These are phyloP conservation scores for Lordiphosa stackelbergi DNA, from an alignment of 1,140 invertebrate species.

Conservation along the genomic window DNA sequence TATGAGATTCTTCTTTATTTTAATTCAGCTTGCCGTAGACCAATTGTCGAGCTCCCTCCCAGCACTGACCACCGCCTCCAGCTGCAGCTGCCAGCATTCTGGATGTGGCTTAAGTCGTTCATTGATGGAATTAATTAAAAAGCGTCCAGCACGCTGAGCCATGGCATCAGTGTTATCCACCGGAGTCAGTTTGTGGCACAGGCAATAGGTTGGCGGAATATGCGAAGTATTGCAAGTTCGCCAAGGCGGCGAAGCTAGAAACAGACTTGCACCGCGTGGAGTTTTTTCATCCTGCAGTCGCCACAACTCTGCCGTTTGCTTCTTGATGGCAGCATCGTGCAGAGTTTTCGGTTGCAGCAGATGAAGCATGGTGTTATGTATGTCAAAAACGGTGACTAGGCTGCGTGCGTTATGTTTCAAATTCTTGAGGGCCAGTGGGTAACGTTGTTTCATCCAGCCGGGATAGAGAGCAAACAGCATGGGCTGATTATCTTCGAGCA, in stretches of 20 bases:
- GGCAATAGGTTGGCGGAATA: slow-evolving; percentile 88
- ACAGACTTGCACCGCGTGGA: slow-evolving; percentile 84
- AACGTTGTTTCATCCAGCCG: slow-evolving; percentile 82
- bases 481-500: slow-evolving; percentile 91
- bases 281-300: slow-evolving; percentile 46
- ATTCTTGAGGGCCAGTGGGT: slow-evolving; percentile 82
- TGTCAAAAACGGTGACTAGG: slow-evolving; percentile 88
- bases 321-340: slow-evolving; percentile 33
- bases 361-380: slow-evolving; percentile 83
- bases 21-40: neutral
- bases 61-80: slow-evolving; percentile 20
- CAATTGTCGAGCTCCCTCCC: slow-evolving; percentile 42
- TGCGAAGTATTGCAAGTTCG: slow-evolving; percentile 84
- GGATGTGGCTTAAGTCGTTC: slow-evolving; percentile 78
- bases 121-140: slow-evolving; percentile 81
- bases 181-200: slow-evolving; percentile 82
- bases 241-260: slow-evolving; percentile 82
- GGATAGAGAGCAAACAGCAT: slow-evolving; percentile 89
- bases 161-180: slow-evolving; percentile 76
- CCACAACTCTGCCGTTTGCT: slow-evolving; percentile 69
- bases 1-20: too few relatives aligned
- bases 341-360: slow-evolving; percentile 78
- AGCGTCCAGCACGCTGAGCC: slow-evolving; percentile 77
- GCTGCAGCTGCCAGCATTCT: slow-evolving; percentile 77
- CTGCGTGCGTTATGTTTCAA: slow-evolving; percentile 83